Percentiles rank a stretch among this genome's conserved stretches.
Evolutionary conservation across 2,113 vertebrate species (phyloP).

Genomic region (Podarcis raffonei): DNA sequence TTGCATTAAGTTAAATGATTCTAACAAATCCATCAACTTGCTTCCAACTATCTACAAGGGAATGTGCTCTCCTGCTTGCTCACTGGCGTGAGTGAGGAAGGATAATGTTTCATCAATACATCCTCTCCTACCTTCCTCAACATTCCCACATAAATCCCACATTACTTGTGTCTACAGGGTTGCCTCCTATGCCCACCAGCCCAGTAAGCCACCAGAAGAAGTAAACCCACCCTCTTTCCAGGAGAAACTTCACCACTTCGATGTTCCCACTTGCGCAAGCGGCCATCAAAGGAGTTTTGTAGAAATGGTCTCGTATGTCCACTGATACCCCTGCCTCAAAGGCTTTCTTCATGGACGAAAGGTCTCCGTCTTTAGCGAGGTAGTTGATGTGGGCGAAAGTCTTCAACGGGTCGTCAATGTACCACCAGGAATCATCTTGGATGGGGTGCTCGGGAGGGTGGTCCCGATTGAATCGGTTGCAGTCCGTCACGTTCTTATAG

Average conservation of each 20-base stretch:
- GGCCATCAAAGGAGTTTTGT: slow-evolving; percentile 91
- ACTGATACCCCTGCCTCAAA: slow-evolving; percentile 85
- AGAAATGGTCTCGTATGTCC: slow-evolving; percentile 86
- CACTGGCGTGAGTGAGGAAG: no score
- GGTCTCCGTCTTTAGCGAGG: slow-evolving; percentile 82
- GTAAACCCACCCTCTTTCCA: slow-evolving; percentile 82
- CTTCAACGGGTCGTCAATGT: slow-evolving; percentile 79
- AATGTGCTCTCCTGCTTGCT: no score
- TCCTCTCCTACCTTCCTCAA: no score
- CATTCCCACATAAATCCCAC: no score
- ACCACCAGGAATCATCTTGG: slow-evolving; percentile 90
- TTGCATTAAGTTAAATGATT: no score
- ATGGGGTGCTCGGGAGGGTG: slow-evolving; percentile 83
- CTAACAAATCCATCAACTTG: no score
- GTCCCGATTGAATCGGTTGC: slow-evolving; percentile 69
- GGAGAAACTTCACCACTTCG: slow-evolving; percentile 83
- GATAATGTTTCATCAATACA: no score
- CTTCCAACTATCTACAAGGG: no score
- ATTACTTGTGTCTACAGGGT: not conserved
- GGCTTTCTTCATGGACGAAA: slow-evolving; percentile 86
- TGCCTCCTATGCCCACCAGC: not conserved
- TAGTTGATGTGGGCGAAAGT: slow-evolving; percentile 81
- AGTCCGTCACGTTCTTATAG: slow-evolving; percentile 71
- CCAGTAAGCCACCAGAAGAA: not conserved
- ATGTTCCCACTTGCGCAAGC: slow-evolving; percentile 86